A percentile compares a stretch with the other conserved stretches of the same genome.
phyloP scores from a whole-genome alignment of 1,140 invertebrate genomes.

The Drosophila mauritiana region DNA sequence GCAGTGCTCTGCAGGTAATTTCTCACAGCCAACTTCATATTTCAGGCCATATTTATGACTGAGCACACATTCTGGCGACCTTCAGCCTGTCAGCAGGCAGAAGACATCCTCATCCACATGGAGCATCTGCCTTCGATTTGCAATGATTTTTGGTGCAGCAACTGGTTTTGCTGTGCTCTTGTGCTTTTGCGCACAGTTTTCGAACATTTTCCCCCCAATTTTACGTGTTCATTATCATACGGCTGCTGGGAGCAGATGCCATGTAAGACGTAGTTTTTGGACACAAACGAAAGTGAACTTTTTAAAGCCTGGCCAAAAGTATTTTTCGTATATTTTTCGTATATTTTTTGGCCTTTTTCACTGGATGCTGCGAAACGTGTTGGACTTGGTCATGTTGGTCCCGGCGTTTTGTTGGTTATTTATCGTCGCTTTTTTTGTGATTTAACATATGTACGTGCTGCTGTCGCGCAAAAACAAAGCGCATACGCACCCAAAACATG shows the following conservation, averaged over 20 bases:
- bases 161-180: constrained; percentile 57
- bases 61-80: constrained; percentile 43
- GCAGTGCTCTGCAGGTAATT: constrained; percentile 11
- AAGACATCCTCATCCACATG: constrained; percentile 26
- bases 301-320: constrained; percentile 70
- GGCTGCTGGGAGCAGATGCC: constrained; percentile 22
- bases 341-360: constrained; percentile 15
- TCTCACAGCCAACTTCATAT: constrained; percentile 36
- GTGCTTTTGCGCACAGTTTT: constrained; percentile 38
- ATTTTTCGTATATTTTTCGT: constrained; percentile 34
- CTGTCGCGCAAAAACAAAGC: constrained; percentile 63
- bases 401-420: constrained; percentile 65
- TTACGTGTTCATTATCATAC: constrained; percentile 79
- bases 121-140: constrained; percentile 75
- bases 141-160: constrained; percentile 73
- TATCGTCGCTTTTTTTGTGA: constrained; percentile 79
- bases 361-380: constrained; percentile 68
- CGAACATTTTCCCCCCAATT: constrained; percentile 40
- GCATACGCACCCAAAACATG: constrained; percentile 54
- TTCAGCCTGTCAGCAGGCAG: constrained; percentile 44
- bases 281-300: constrained; percentile 83
- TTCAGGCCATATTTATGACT: constrained; percentile 41
- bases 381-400: constrained; percentile 46
- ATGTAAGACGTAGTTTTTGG: constrained; percentile 64
- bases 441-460: constrained; percentile 82